Evolutionary conservation across 2,888 invertebrate genomes (phyloP).

Genomic region (Pristionchus arcanus): DNA sequence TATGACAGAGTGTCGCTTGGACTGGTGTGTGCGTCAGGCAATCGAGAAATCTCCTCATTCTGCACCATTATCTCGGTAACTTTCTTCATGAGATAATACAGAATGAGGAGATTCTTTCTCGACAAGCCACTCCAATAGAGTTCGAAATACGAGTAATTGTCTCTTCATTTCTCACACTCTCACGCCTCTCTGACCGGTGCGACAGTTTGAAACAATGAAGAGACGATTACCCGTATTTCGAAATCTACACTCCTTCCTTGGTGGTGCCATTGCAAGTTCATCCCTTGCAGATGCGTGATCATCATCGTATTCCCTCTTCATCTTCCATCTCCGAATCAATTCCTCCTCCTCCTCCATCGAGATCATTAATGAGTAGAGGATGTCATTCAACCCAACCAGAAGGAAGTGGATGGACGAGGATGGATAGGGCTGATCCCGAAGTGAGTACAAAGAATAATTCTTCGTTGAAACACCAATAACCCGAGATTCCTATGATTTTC

Average conservation of each 20-base stretch:
- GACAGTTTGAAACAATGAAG: too few species aligned
- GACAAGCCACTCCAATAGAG: neutral
- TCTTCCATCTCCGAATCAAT: neutral
- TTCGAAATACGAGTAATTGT: too few species aligned
- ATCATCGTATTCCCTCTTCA: neutral
- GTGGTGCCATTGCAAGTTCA: neutral
- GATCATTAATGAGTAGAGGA: neutral
- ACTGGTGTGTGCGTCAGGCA: neutral
- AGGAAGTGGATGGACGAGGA: conserved; percentile 8
- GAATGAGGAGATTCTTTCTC: neutral
- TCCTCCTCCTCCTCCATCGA: neutral
- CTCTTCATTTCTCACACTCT: too few species aligned
- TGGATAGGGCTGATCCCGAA: conserved; percentile 4
- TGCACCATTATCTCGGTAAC: too few species aligned
- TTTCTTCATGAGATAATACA: too few species aligned
- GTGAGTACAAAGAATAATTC: neutral
- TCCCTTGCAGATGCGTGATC: neutral
- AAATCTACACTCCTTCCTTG: too few species aligned
- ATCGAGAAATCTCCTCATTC: neutral
- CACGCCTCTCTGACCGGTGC: too few species aligned
- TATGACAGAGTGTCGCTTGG: neutral
- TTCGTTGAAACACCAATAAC: neutral
- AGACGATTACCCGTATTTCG: too few species aligned
- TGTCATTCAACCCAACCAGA: neutral
- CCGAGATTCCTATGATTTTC: neutral